Evolutionary conservation across 2,113 vertebrate genomes (phyloP).

Genomic region (Polypterus senegalus): DNA sequence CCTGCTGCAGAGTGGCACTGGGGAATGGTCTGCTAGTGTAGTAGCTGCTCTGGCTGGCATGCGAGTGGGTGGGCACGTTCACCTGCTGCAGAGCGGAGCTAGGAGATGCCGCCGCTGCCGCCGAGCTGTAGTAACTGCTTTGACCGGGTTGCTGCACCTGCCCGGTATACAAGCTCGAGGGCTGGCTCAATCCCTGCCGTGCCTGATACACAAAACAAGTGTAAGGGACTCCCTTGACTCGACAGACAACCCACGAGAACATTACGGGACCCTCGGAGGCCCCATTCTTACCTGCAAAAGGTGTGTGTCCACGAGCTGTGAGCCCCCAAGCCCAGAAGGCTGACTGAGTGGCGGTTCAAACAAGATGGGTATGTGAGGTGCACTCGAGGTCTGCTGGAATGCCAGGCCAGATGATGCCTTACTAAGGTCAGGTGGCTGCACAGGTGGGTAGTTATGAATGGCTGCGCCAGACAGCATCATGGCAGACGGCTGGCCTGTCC

Average conservation of each 20-base stretch:
- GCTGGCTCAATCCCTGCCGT: slow-evolving; percentile 88
- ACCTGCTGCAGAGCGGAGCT: slow-evolving; percentile 90
- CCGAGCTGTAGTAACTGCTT: slow-evolving; percentile 90
- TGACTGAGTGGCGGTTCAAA: slow-evolving; percentile 91
- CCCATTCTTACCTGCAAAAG: slow-evolving; percentile 69
- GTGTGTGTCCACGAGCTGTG: slow-evolving; percentile 91
- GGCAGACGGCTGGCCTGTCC: slow-evolving; percentile 28
- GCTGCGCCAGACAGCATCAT: slow-evolving; percentile 88
- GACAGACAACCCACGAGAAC: no score
- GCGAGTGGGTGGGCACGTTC: slow-evolving; percentile 26
- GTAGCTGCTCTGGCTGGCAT: slow-evolving; percentile 60
- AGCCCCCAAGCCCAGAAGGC: slow-evolving; percentile 82
- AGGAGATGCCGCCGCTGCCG: slow-evolving; percentile 58
- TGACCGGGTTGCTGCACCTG: slow-evolving; percentile 90
- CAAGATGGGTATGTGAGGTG: slow-evolving; percentile 90
- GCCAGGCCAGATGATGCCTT: slow-evolving; percentile 87
- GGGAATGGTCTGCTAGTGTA: slow-evolving; percentile 65
- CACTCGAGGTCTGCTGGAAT: slow-evolving; percentile 87
- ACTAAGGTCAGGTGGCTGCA: slow-evolving; percentile 82
- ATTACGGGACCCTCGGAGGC: not conserved
- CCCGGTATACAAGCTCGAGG: slow-evolving; percentile 89
- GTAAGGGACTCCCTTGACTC: no score
- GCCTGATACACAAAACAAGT: slow-evolving; percentile 48
- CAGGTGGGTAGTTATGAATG: slow-evolving; percentile 82
- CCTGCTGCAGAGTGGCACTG: slow-evolving; percentile 62